Percentiles rank a stretch among this genome's conserved stretches.
Conservation (phyloP, 2,888 invertebrate genomes). For the Lycophotia porphyrea region DNA sequence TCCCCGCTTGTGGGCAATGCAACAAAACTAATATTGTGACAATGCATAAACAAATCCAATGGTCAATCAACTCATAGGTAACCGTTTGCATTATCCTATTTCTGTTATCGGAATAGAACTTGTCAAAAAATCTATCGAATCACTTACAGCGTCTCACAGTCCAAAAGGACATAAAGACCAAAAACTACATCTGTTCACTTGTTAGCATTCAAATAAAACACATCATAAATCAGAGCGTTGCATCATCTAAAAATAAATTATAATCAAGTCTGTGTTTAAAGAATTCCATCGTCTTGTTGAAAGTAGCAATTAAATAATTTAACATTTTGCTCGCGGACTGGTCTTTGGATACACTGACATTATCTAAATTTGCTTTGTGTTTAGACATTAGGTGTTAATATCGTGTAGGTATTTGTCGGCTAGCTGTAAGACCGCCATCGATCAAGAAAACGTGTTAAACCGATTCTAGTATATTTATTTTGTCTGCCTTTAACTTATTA, state of each 20-base stretch:
- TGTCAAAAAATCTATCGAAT: not conserved
- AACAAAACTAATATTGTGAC: conserved; percentile 13
- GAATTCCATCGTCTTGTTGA: conserved; percentile 44
- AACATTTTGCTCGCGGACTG: conserved; percentile 45
- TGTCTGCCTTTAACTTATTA: conserved; percentile 18
- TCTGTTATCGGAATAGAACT: not conserved
- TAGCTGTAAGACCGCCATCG: conserved; percentile 42
- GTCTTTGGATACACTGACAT: conserved; percentile 46
- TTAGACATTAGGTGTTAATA: conserved; percentile 60
- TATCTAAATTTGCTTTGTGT: conserved; percentile 61
- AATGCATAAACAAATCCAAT: conserved; percentile 14
- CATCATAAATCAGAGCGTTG: conserved; percentile 31
- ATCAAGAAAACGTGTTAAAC: conserved; percentile 46
- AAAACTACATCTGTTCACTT: not conserved
- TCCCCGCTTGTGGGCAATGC: conserved; percentile 35
- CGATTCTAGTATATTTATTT: conserved; percentile 33
- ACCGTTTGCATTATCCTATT: not conserved
- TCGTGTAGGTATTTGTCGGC: conserved; percentile 56
- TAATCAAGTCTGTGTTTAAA: conserved; percentile 28
- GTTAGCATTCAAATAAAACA: conserved; percentile 5
- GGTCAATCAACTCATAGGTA: not conserved
- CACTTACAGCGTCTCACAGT: not conserved
- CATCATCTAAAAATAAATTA: conserved; percentile 26
- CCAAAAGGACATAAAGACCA: conserved; percentile 7
- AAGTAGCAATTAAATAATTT: conserved; percentile 63